A percentile compares a stretch with the other conserved stretches of the same genome.
Evolutionary conservation across 2,888 invertebrate genomes (phyloP).

Genomic region (Adineta ricciae): DNA sequence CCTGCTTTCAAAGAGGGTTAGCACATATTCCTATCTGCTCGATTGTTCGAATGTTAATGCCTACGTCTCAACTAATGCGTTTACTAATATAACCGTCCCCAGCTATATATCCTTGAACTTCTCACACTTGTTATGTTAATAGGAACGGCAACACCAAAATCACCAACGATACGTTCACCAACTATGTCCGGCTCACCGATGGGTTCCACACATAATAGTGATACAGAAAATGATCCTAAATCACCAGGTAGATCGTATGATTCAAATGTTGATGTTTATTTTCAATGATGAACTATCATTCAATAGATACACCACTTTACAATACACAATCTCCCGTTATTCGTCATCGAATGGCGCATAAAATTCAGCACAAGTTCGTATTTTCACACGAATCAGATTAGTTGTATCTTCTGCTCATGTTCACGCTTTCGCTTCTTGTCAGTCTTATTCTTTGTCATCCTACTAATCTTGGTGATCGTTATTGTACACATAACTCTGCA

Average conservation of each 20-base stretch:
- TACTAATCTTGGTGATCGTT: background rate
- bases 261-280: background rate
- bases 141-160: conserved; percentile 3
- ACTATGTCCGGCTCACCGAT: background rate
- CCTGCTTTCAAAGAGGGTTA: background rate
- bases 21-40: background rate
- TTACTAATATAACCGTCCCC: background rate
- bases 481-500: background rate
- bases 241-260: background rate
- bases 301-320: background rate
- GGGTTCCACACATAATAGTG: conserved; percentile 10
- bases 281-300: background rate
- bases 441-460: background rate
- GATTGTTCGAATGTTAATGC: background rate
- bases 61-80: background rate
- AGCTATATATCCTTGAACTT: background rate
- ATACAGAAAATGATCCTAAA: background rate
- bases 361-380: conserved; percentile 20
- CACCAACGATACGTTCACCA: background rate
- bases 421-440: background rate
- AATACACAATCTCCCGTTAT: background rate
- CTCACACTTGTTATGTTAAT: background rate
- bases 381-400: background rate
- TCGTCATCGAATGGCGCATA: conserved; percentile 9
- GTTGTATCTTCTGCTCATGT: background rate